Conservation (phyloP, 2,113 vertebrate genomes). For the Ahaetulla prasina region DNA sequence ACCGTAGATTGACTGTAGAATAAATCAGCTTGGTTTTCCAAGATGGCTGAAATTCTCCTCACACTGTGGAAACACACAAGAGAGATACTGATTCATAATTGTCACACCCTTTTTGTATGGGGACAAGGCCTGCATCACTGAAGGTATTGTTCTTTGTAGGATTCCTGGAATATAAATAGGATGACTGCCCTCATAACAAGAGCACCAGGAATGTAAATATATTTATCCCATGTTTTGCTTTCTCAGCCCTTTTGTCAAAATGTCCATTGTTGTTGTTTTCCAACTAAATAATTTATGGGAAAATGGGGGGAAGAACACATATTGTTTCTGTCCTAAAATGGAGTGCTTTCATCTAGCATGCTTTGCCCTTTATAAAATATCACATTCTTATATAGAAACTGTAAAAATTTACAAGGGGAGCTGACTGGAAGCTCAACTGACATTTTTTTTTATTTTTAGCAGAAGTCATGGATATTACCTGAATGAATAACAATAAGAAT, state of each 20-base stretch:
- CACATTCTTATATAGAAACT: neutral
- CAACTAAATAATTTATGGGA: neutral
- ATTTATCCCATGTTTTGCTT: neutral
- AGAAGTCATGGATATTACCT: neutral
- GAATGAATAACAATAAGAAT: neutral
- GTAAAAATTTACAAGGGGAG: neutral
- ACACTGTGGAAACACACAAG: neutral
- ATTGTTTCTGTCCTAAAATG: neutral
- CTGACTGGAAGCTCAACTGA: neutral
- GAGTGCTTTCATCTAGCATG: neutral
- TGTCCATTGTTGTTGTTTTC: neutral
- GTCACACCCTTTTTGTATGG: neutral
- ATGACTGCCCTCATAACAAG: neutral
- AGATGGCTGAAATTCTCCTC: neutral
- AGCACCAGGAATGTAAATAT: neutral
- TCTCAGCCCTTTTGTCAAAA: neutral
- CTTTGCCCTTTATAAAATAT: neutral
- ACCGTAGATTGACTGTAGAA: neutral
- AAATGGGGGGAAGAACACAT: neutral
- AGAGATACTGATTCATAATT: neutral
- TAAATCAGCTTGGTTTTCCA: neutral
- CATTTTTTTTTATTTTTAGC: neutral
- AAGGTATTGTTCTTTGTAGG: neutral
- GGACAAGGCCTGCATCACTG: neutral
- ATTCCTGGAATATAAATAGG: neutral